Percentiles rank a stretch among this genome's conserved stretches.
These are phyloP conservation scores for Corticium candelabrum DNA, from an alignment of 37 sponge, comb jelly and placozoan species.

Conservation along the genomic window DNA sequence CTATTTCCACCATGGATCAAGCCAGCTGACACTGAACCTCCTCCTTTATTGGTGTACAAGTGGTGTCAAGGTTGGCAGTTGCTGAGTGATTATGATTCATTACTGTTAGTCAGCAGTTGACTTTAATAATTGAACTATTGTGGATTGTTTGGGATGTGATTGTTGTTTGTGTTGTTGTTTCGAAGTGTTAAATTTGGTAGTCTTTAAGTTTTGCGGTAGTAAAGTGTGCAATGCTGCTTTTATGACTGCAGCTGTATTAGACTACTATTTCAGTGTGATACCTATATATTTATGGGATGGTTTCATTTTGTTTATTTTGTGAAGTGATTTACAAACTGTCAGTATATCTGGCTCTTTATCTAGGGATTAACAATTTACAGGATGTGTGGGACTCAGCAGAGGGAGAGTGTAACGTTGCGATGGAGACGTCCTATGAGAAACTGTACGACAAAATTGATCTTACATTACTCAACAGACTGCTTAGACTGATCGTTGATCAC, in stretches of 20 bases:
- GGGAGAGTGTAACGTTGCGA: conserved; percentile 95
- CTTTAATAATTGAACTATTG: neutral
- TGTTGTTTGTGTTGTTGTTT: neutral
- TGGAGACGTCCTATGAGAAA: conserved; percentile 93
- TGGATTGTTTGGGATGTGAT: neutral
- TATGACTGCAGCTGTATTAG: neutral
- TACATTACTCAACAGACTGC: conserved; percentile 85
- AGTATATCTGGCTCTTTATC: neutral
- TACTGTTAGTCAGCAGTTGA: neutral
- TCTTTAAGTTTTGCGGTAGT: neutral
- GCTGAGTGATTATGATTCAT: too few species aligned
- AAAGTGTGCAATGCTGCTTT: too few species aligned
- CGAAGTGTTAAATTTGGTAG: neutral
- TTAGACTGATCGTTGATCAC: conserved; percentile 96
- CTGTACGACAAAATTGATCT: conserved; percentile 99
- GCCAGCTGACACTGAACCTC: conserved; percentile 97
- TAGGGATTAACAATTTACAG: conserved; percentile 91
- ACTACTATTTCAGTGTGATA: neutral
- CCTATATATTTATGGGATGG: too few species aligned
- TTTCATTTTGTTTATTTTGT: neutral
- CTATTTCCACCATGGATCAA: conserved; percentile 99
- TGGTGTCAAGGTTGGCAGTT: conserved; percentile 87
- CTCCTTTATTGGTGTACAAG: conserved; percentile 96
- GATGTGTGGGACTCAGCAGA: conserved; percentile 95
- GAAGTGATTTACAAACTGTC: neutral